phyloP scores from a whole-genome alignment of 2,888 invertebrate genomes.

The Andrena minutula region DNA sequence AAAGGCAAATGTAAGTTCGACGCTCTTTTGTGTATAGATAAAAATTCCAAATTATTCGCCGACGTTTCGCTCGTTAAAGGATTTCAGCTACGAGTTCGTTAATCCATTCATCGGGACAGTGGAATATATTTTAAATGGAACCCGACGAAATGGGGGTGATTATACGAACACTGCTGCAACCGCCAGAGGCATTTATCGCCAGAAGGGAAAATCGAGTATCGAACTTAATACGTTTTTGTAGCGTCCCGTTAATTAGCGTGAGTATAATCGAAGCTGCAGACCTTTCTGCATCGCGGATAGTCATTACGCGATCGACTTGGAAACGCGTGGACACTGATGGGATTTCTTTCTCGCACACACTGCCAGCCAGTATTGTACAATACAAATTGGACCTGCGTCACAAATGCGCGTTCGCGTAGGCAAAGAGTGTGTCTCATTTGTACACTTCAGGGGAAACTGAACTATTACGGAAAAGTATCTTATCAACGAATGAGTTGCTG shows the following conservation, averaged over 20 bases:
- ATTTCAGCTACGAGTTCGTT: slow-evolving; percentile 14
- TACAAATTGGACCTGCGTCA: background rate
- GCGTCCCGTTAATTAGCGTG: slow-evolving; percentile 31
- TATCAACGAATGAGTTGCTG: background rate
- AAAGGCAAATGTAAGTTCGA: background rate
- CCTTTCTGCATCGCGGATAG: background rate
- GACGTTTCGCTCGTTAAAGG: background rate
- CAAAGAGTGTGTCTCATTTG: background rate
- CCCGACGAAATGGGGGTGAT: slow-evolving; percentile 16
- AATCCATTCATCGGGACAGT: slow-evolving; percentile 11
- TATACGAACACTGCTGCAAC: background rate
- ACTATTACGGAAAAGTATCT: background rate
- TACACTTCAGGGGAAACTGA: background rate
- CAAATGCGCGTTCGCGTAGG: background rate
- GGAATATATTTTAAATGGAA: slow-evolving; percentile 41
- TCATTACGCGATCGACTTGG: background rate
- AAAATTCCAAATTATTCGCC: background rate
- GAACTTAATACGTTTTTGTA: slow-evolving; percentile 28
- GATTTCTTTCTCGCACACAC: background rate
- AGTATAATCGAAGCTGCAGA: slow-evolving; percentile 15
- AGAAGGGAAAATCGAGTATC: slow-evolving; percentile 13
- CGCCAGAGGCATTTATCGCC: slow-evolving; percentile 23
- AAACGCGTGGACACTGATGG: background rate
- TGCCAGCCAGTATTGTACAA: background rate
- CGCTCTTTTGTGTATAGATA: background rate